Conservation (phyloP, 2,113 vertebrate genomes). For the Haliaeetus leucogaster region DNA sequence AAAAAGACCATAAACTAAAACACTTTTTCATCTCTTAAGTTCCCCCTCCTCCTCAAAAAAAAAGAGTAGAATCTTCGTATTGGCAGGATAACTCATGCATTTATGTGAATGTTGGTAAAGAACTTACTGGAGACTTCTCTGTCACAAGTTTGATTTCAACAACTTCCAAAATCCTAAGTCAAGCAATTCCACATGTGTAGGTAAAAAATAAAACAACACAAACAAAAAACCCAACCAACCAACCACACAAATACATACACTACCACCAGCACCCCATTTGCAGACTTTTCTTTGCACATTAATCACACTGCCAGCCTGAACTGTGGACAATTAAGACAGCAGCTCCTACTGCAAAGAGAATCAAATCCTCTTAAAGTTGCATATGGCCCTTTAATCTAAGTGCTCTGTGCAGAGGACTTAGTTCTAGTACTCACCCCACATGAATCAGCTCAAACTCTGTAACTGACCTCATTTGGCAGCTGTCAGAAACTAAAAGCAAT, state of each 20-base stretch:
- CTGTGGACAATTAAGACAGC: conserved; percentile 20
- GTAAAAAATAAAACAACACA: not conserved
- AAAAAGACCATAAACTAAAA: not conserved
- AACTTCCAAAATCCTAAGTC: not conserved
- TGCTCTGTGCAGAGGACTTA: not conserved
- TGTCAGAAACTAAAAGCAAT: conserved; percentile 31
- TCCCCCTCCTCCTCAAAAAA: not conserved
- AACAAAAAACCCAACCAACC: not conserved
- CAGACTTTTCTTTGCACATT: not conserved
- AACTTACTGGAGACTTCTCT: not conserved
- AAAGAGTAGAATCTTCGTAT: not conserved
- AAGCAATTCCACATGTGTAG: not conserved
- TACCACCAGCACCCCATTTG: not conserved
- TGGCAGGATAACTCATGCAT: not conserved
- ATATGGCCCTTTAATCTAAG: conserved; percentile 31
- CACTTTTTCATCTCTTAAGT: not conserved
- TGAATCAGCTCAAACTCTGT: not conserved
- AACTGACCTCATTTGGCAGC: conserved; percentile 61
- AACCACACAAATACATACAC: not conserved
- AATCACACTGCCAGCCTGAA: not conserved
- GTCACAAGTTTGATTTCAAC: not conserved
- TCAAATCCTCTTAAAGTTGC: conserved; percentile 36
- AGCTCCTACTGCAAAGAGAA: not conserved
- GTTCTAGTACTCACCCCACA: not conserved
- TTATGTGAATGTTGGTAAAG: not conserved